A percentile compares a stretch with the other conserved stretches of the same genome.
phyloP scores from a whole-genome alignment of 1,140 invertebrate genomes.

The Apis laboriosa region DNA sequence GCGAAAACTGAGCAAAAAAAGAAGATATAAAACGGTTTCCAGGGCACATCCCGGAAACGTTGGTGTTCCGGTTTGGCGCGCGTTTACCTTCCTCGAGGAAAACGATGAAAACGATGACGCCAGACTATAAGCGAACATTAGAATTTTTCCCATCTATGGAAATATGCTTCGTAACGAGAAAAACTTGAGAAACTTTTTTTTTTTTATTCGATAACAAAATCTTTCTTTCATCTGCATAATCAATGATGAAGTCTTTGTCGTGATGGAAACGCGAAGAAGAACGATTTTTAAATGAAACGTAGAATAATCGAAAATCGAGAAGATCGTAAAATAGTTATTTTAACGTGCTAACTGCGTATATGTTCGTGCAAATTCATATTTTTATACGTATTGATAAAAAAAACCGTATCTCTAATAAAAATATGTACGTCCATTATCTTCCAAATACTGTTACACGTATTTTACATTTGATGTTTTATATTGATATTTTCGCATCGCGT shows the following conservation, averaged over 20 bases:
- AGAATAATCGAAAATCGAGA: background rate
- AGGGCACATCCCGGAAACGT: slow-evolving; percentile 11
- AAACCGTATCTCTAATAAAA: background rate
- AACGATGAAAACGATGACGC: slow-evolving; percentile 51
- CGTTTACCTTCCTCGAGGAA: slow-evolving; percentile 56
- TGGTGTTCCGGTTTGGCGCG: slow-evolving; percentile 39
- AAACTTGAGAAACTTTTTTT: slow-evolving; percentile 6
- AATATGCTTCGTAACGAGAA: slow-evolving; percentile 22
- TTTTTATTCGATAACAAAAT: slow-evolving; percentile 8
- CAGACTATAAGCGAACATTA: slow-evolving; percentile 13
- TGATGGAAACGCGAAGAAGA: background rate
- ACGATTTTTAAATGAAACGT: background rate
- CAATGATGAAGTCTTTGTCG: background rate
- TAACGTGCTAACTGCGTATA: background rate
- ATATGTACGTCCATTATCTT: background rate
- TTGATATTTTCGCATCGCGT: background rate
- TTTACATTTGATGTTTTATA: background rate
- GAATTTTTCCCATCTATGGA: background rate
- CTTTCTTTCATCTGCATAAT: slow-evolving; percentile 5
- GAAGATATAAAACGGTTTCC: slow-evolving; percentile 25
- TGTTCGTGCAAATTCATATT: background rate
- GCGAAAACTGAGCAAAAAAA: background rate
- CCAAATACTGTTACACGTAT: background rate
- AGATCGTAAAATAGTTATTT: background rate
- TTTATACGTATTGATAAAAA: background rate